These are phyloP conservation scores for Cinara cedri DNA, from an alignment of 2,888 invertebrate genomes.

Conservation along the genomic window DNA sequence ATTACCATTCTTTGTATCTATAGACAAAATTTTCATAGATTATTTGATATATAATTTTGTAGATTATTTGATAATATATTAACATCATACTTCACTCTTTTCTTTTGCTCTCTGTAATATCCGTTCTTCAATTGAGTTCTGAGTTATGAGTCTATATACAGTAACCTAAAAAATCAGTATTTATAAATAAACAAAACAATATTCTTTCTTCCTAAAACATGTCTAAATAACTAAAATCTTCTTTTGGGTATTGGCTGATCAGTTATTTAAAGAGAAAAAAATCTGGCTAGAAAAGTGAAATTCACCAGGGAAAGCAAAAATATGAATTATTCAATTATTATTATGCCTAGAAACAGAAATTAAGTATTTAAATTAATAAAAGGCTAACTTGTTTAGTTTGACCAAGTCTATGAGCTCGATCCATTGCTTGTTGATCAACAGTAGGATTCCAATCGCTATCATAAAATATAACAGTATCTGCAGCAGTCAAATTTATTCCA, in stretches of 20 bases:
- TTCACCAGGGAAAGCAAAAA: too few species aligned
- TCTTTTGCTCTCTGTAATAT: slow-evolving; percentile 92
- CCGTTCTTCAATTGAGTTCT: slow-evolving; percentile 94
- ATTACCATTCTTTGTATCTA: slow-evolving; percentile 97
- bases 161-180: slow-evolving; percentile 71
- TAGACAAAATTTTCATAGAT: slow-evolving; percentile 24
- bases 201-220: too few species aligned
- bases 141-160: slow-evolving; percentile 92
- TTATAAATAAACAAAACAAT: too few species aligned
- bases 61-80: too few species aligned
- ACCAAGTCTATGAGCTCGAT: slow-evolving; percentile 91
- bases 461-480: slow-evolving; percentile 97
- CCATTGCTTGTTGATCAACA: slow-evolving; percentile 97
- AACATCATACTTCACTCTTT: slow-evolving; percentile 91
- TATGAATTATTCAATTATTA: too few species aligned
- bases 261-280: too few species aligned
- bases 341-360: too few species aligned
- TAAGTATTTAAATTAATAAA: not conserved
- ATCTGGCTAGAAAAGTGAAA: too few species aligned
- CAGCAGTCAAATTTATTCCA: slow-evolving; percentile 94
- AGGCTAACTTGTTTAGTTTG: slow-evolving; percentile 83
- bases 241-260: too few species aligned
- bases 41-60: too few species aligned
- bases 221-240: too few species aligned
- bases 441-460: slow-evolving; percentile 99